Evolutionary conservation across 2,888 invertebrate species (phyloP).

Genomic region (Idaea straminata): DNA sequence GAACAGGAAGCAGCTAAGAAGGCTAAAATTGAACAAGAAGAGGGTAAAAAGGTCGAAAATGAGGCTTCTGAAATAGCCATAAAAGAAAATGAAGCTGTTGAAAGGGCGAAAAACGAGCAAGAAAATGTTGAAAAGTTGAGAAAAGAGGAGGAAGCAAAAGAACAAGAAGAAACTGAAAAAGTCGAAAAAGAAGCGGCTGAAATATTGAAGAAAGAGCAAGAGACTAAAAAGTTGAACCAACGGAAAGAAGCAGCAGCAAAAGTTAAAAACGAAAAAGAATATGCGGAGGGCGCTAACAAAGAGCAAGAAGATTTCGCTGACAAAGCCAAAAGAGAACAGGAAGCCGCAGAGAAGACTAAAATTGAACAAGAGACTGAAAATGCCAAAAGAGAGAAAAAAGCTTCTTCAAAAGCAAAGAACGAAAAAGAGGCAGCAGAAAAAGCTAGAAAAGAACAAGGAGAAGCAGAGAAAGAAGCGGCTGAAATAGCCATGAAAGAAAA

Average conservation of each 20-base stretch:
- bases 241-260: constrained; percentile 8
- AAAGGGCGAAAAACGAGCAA: constrained; percentile 10
- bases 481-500: constrained; percentile 6
- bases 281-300: constrained; percentile 20
- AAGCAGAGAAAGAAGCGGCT: constrained; percentile 7
- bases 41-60: constrained; percentile 12
- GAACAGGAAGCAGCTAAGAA: constrained; percentile 13
- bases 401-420: constrained; percentile 2
- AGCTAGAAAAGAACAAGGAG: not conserved
- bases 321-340: constrained; percentile 3
- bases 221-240: constrained; percentile 14
- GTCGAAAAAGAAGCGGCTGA: not conserved
- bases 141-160: constrained; percentile 5
- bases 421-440: constrained; percentile 7
- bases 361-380: constrained; percentile 12
- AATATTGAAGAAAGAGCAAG: constrained; percentile 16
- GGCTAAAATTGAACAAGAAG: constrained; percentile 16
- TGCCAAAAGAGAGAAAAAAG: too few species aligned
- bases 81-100: constrained; percentile 8
- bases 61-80: constrained; percentile 6
- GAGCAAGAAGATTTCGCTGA: constrained; percentile 12
- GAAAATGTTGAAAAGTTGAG: constrained; percentile 5
- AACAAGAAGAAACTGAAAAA: constrained; percentile 4
- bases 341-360: constrained; percentile 5
- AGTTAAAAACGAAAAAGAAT: constrained; percentile 8